Conservation (phyloP, 2,113 vertebrate genomes). For the Tichodroma muraria region DNA sequence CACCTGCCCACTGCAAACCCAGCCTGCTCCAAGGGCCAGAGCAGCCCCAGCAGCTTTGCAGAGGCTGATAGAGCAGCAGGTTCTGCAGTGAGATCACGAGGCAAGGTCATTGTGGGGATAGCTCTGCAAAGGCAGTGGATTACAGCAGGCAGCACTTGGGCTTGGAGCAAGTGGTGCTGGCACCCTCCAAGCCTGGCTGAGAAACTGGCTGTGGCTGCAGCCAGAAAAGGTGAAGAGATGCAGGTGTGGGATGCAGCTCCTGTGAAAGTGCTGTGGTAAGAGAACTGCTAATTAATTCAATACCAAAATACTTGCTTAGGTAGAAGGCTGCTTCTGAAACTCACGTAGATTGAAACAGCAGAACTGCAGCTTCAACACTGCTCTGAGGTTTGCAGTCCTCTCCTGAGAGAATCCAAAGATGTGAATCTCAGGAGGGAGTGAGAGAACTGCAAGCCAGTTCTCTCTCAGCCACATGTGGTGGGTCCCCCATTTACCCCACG, state of each 20-base stretch:
- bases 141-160: not conserved
- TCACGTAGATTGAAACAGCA: not conserved
- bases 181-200: not conserved
- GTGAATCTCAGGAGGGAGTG: not conserved
- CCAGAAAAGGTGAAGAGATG: not conserved
- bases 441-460: not conserved
- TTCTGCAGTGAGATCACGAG: not conserved
- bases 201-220: not conserved
- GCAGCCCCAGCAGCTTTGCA: not conserved
- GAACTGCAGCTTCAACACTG: not conserved
- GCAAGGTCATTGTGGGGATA: not conserved
- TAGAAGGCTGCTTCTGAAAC: not conserved
- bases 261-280: not conserved
- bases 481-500: rapidly evolving
- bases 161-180: not conserved
- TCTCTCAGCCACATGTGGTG: not conserved
- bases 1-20: not conserved
- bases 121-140: not conserved
- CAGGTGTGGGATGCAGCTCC: not conserved
- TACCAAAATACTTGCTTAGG: not conserved
- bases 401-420: not conserved
- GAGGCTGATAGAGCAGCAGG: not conserved
- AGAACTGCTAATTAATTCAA: not conserved
- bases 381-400: not conserved
- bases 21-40: not conserved